Evolutionary conservation across 2,113 vertebrate species (phyloP).

Genomic region (Xenopus laevis): DNA sequence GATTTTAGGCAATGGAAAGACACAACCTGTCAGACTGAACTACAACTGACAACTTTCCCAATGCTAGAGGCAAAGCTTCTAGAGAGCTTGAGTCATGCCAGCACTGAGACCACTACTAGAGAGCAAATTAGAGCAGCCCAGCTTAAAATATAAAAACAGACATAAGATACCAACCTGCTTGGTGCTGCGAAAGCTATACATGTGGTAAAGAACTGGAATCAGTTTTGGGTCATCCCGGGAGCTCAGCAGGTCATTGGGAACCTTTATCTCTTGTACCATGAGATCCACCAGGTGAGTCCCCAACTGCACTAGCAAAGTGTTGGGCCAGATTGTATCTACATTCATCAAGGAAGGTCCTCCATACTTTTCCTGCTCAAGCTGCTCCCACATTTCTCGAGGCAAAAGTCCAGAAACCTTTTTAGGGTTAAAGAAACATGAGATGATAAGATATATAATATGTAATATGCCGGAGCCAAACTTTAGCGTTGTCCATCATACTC

Average conservation of each 20-base stretch:
- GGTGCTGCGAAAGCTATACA: constrained; percentile 83
- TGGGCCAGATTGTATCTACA: constrained; percentile 67
- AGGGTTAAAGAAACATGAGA: background rate
- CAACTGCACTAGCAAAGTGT: constrained; percentile 68
- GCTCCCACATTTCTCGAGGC: constrained; percentile 78
- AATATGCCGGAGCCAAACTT: too few relatives aligned
- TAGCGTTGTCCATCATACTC: background rate
- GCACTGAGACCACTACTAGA: too few relatives aligned
- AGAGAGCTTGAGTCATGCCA: too few relatives aligned
- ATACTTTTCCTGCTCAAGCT: constrained; percentile 62
- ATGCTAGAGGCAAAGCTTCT: too few relatives aligned
- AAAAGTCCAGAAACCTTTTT: constrained; percentile 49
- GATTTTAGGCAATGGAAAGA: too few relatives aligned
- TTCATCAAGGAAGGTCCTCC: constrained; percentile 61
- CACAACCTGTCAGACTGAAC: too few relatives aligned
- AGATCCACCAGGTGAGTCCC: constrained; percentile 83
- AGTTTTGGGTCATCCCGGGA: constrained; percentile 48
- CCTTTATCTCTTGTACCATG: constrained; percentile 74
- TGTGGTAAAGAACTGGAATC: constrained; percentile 86
- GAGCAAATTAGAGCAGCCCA: too few relatives aligned
- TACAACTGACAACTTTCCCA: too few relatives aligned
- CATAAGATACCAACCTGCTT: constrained; percentile 69
- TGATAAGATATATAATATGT: too few relatives aligned
- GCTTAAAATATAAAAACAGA: too few relatives aligned
- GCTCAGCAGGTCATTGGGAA: constrained; percentile 67